Evolutionary conservation across 2,888 invertebrate genomes (phyloP).

Genomic region (Dryobota labecula): DNA sequence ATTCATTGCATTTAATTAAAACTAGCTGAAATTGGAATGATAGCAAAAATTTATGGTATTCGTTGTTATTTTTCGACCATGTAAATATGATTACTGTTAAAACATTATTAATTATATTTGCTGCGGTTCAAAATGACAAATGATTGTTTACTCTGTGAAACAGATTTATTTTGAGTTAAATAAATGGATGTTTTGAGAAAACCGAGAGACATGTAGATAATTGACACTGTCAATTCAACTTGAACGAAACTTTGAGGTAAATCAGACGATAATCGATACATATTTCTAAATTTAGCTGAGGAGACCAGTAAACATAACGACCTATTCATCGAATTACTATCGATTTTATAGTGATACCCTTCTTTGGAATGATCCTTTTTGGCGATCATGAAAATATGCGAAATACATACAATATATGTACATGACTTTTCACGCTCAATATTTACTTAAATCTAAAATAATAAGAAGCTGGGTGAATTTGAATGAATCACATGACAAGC

Average conservation of each 20-base stretch:
- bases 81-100: not conserved
- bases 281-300: not conserved
- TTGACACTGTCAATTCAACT: not conserved
- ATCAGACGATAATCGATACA: not conserved
- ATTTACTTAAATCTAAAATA: not conserved
- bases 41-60: not conserved
- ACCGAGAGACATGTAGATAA: not conserved
- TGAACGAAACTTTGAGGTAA: not conserved
- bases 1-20: slow-evolving; percentile 13
- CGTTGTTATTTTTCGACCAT: not conserved
- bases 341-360: not conserved
- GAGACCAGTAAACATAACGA: not conserved
- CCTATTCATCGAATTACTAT: not conserved
- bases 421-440: not conserved
- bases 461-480: not conserved
- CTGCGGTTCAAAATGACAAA: slow-evolving; percentile 6
- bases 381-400: not conserved
- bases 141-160: slow-evolving; percentile 1
- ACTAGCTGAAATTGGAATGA: not conserved
- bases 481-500: slow-evolving; percentile 1
- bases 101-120: slow-evolving; percentile 11
- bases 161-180: not conserved
- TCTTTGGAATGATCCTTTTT: not conserved
- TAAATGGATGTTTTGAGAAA: slow-evolving; percentile 4
- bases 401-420: not conserved